These are phyloP conservation scores for Anomalospiza imberbis DNA, from an alignment of 2,797 vertebrate species.

Conservation along the genomic window DNA sequence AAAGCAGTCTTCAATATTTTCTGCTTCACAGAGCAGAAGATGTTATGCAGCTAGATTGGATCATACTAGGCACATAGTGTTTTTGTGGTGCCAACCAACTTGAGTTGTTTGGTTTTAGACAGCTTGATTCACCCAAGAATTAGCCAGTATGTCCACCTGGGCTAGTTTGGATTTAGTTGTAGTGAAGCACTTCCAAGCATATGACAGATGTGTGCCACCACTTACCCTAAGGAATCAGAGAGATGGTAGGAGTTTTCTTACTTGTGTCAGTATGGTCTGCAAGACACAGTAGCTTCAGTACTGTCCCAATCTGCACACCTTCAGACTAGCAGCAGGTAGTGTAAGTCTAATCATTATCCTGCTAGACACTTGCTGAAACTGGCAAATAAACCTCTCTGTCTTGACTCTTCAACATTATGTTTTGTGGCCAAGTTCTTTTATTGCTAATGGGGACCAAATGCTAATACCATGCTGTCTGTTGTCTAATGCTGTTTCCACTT, in stretches of 20 bases:
- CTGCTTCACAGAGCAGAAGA: neutral
- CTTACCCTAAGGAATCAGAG: neutral
- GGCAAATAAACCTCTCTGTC: neutral
- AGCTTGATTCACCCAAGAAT: neutral
- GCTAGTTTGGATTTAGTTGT: neutral
- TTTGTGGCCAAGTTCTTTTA: neutral
- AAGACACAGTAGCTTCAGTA: neutral
- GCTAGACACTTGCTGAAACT: neutral
- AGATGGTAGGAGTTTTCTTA: neutral
- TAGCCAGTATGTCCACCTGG: neutral
- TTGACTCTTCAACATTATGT: neutral
- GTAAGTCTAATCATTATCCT: neutral
- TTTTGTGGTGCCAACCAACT: neutral
- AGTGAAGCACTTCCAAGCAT: neutral
- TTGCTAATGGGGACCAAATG: neutral
- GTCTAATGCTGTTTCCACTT: neutral
- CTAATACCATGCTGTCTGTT: neutral
- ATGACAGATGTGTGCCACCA: neutral
- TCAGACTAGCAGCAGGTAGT: neutral
- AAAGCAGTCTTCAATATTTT: neutral
- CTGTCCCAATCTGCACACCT: neutral
- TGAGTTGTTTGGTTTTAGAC: neutral
- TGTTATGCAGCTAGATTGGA: neutral
- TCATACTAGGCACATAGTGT: neutral
- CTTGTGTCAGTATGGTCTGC: neutral